A percentile compares a stretch with the other conserved stretches of the same genome.
These are phyloP conservation scores for Psilopsiagon aurifrons DNA, from an alignment of 2,113 vertebrate species.

Conservation along the genomic window DNA sequence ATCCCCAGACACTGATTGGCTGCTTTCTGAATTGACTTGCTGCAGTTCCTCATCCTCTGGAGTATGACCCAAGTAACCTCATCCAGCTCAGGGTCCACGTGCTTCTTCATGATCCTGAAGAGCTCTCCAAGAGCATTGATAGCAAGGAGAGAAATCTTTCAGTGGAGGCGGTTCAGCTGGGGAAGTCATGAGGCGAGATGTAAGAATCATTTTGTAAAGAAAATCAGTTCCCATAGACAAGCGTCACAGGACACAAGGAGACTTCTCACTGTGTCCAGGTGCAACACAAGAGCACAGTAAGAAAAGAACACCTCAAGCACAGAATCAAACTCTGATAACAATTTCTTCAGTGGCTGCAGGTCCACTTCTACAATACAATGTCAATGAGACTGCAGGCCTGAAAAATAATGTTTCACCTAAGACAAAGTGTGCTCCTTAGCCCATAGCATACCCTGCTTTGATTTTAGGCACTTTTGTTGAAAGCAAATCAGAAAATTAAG, in stretches of 20 bases:
- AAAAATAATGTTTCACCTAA: not conserved
- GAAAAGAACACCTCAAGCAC: not conserved
- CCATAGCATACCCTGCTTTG: not conserved
- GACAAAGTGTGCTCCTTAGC: not conserved
- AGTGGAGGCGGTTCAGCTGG: constrained; percentile 76
- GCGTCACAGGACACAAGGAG: not conserved
- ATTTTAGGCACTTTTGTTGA: not conserved
- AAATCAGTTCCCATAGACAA: not conserved
- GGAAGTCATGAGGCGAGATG: not conserved
- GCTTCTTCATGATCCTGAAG: constrained; percentile 64
- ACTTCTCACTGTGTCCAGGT: not conserved
- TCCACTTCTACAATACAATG: not conserved
- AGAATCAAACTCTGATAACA: not conserved
- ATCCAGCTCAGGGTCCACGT: constrained; percentile 74
- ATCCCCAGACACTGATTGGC: constrained; percentile 45
- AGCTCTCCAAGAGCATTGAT: constrained; percentile 67
- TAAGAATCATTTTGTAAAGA: not conserved
- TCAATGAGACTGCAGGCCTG: not conserved
- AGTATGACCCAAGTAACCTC: constrained; percentile 65
- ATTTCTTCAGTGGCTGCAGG: not conserved
- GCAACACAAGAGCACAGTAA: not conserved
- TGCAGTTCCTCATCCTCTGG: constrained; percentile 61
- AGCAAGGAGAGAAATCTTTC: constrained; percentile 69
- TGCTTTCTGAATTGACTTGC: constrained; percentile 71
- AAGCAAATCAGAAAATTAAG: not conserved